These are phyloP conservation scores for Metopolophium dirhodum DNA, from an alignment of 1,140 invertebrate genomes.

Conservation along the genomic window DNA sequence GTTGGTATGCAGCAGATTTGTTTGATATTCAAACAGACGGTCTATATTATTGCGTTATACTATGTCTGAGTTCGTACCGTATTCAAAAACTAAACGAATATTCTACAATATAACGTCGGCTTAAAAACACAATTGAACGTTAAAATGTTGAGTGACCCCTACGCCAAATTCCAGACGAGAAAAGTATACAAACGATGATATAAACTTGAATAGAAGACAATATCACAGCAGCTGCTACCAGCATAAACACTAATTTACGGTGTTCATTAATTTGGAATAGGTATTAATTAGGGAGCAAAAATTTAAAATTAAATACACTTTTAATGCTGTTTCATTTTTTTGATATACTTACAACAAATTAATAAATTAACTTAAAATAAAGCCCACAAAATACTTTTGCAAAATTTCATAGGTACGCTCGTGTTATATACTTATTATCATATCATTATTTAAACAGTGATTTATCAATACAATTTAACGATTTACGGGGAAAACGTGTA, in stretches of 20 bases:
- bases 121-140: neutral
- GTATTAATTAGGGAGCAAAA: neutral
- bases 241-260: neutral
- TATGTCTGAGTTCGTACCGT: neutral
- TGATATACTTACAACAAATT: neutral
- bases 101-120: neutral
- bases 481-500: too few species aligned
- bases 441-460: too few species aligned
- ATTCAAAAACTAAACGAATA: neutral
- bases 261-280: neutral
- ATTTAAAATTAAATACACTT: neutral
- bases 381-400: neutral
- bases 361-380: neutral
- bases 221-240: neutral
- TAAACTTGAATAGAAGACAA: neutral
- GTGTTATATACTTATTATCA: too few species aligned
- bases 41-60: neutral
- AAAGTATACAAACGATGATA: neutral
- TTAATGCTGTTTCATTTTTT: neutral
- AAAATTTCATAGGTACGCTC: neutral
- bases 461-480: too few species aligned
- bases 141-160: neutral
- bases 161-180: neutral
- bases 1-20: neutral
- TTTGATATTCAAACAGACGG: neutral